A percentile compares a stretch with the other conserved stretches of the same genome.
Evolutionary conservation across 2,888 invertebrate species (phyloP).

Genomic region (Netelia inedita): DNA sequence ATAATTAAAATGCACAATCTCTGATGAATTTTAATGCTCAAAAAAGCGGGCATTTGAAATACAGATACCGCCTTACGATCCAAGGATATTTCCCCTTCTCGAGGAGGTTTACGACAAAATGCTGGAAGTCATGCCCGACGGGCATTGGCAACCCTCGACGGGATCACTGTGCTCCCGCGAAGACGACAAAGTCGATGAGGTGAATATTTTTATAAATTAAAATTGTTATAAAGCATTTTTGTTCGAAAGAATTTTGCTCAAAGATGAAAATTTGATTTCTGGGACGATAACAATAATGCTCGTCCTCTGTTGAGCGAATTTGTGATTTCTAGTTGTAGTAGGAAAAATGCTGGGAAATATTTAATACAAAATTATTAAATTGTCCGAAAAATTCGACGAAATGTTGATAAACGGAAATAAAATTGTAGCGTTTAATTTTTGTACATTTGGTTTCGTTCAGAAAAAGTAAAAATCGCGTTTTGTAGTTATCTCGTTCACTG

Average conservation of each 20-base stretch:
- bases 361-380: too few relatives aligned
- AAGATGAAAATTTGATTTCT: too few relatives aligned
- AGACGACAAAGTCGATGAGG: conserved; percentile 82
- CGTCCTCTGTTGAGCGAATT: too few relatives aligned
- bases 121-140: conserved; percentile 90
- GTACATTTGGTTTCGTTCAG: too few relatives aligned
- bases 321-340: too few relatives aligned
- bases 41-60: conserved; percentile 72
- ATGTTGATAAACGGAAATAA: too few relatives aligned
- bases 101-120: conserved; percentile 90
- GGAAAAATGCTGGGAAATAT: too few relatives aligned
- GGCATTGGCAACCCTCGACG: conserved; percentile 85
- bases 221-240: conserved; percentile 61
- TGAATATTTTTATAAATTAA: conserved; percentile 74
- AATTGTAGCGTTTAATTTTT: too few relatives aligned
- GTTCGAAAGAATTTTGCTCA: conserved; percentile 37
- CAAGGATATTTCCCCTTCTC: conserved; percentile 90
- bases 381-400: too few relatives aligned
- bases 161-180: conserved; percentile 81
- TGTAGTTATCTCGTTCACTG: too few relatives aligned
- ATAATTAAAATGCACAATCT: not conserved
- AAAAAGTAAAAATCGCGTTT: too few relatives aligned
- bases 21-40: conserved; percentile 59
- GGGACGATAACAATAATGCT: too few relatives aligned
- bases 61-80: conserved; percentile 91